Evolutionary conservation across 2,113 vertebrate species (phyloP), one percentile per base, ranked within the genome.

Genomic region (Dasyurus viverrinus): DNA sequence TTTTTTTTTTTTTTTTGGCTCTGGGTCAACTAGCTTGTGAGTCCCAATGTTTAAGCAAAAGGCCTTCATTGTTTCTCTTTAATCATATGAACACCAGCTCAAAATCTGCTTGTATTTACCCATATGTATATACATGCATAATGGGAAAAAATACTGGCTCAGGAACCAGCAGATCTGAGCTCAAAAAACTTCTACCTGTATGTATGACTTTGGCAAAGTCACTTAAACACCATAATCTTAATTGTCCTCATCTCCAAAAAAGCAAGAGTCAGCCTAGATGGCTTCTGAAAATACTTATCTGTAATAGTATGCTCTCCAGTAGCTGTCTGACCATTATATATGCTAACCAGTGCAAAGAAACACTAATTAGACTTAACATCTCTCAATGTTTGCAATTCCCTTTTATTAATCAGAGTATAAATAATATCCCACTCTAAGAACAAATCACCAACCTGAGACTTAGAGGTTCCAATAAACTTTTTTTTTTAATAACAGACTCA

Each of bases 21-120:
- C 57, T 11, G 57, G 95, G 89, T 89, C 90, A 57, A 92, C 60
- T 94, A 93, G 50, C 47, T 93, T 76, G 90, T 8, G 68, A 27
- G 90, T 89, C 94, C 89, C 94, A 68, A 60, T 93, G 94, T 57
- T 97, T 93, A 95, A 92, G 76, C 92, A 96, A 95, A 94, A 89
- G 54, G 50, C 47, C 55, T 76, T 93, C 30, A 53, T 91, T 46
- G 54, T 36, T 50, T 55, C 19, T 93, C 60, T 10, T 53, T 84
- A 42, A 76, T 54, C 48, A 89, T 9, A 24, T 89, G 90, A 53
- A 54, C 8, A 54, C 84, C 46, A 89, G 60, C 27, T 52, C 10
- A 4, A 94, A 36, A 76, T 92, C 46, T 90, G 16, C 54, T 55
- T 89, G 14, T 52, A 7, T 0, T 27, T 10, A 84, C 1, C 9